phyloP scores from a whole-genome alignment of 2,888 invertebrate species.

The Vannuccia rotundouncinata region DNA sequence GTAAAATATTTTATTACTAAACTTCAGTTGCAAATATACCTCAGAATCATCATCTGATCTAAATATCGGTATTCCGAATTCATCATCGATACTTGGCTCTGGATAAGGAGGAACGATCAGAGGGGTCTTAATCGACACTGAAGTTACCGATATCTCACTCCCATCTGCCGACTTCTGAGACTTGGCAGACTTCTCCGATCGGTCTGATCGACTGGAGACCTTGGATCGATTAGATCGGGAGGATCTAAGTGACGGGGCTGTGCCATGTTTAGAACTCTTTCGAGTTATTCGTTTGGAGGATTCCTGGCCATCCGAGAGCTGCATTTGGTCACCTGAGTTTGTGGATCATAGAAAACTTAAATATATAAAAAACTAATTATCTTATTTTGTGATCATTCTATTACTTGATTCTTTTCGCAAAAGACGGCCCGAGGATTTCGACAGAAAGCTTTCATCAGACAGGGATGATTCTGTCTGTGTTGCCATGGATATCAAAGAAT shows the following conservation, averaged over 20 bases:
- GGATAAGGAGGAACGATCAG: conserved; percentile 28
- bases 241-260: neutral
- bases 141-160: neutral
- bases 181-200: neutral
- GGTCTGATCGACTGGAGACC: neutral
- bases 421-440: neutral
- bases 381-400: too few relatives aligned
- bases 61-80: conserved; percentile 37
- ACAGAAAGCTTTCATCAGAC: neutral
- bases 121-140: neutral
- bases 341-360: too few relatives aligned
- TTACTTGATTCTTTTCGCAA: too few relatives aligned
- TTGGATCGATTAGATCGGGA: neutral
- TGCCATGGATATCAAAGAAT: neutral
- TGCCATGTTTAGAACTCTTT: neutral
- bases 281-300: neutral
- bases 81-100: conserved; percentile 38
- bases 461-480: neutral
- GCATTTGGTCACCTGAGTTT: too few relatives aligned
- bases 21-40: neutral
- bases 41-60: conserved; percentile 37
- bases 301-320: neutral
- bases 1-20: too few relatives aligned
- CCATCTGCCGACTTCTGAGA: neutral
- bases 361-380: too few relatives aligned